These are phyloP conservation scores for Solenopsis invicta DNA, from an alignment of 1,140 invertebrate species.

Conservation along the genomic window DNA sequence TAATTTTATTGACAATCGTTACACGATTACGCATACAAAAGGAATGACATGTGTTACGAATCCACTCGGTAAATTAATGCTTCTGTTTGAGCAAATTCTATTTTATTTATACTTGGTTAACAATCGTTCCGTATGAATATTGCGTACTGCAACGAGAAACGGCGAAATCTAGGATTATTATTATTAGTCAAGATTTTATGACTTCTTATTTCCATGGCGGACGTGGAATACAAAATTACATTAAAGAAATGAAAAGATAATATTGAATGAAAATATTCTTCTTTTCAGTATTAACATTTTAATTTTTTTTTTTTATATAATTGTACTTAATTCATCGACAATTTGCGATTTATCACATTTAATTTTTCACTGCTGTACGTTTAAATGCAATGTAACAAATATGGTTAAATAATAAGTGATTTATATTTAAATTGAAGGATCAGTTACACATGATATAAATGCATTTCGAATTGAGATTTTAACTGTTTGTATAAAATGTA, in stretches of 20 bases:
- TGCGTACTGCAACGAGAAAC: neutral
- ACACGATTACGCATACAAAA: neutral
- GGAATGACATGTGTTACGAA: neutral
- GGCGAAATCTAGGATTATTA: constrained; percentile 45
- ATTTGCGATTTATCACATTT: neutral
- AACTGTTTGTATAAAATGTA: neutral
- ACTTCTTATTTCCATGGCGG: neutral
- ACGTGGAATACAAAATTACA: constrained; percentile 35
- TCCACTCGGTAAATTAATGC: constrained; percentile 35
- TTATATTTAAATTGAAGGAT: constrained; percentile 36
- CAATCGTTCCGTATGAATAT: neutral
- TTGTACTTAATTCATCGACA: constrained; percentile 23
- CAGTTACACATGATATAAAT: constrained; percentile 18
- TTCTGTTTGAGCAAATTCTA: constrained; percentile 46
- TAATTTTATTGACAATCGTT: constrained; percentile 27
- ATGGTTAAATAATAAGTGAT: constrained; percentile 20
- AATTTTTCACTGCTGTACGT: neutral
- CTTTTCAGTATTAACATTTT: constrained; percentile 38
- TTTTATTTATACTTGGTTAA: constrained; percentile 32
- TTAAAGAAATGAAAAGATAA: constrained; percentile 34
- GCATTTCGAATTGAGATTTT: constrained; percentile 7
- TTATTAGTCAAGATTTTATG: constrained; percentile 43
- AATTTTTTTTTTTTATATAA: constrained; percentile 30
- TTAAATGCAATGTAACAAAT: constrained; percentile 18
- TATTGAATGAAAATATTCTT: constrained; percentile 11